These are phyloP conservation scores for Sander lucioperca DNA, from an alignment of 2,113 vertebrate genomes.

Conservation along the genomic window DNA sequence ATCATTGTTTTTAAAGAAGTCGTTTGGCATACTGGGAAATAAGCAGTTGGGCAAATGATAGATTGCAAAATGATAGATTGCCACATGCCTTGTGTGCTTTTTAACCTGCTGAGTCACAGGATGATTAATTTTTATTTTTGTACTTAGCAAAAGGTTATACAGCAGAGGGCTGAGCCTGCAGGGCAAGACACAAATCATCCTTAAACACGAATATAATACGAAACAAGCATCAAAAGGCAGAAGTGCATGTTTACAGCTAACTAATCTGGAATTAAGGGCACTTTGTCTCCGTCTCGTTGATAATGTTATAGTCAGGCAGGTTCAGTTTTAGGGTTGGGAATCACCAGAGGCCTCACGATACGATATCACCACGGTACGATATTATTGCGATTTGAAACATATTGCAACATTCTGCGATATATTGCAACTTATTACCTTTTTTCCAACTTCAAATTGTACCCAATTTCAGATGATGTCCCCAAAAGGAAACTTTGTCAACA, in stretches of 20 bases:
- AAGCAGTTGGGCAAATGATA: background rate
- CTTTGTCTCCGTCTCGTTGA: background rate
- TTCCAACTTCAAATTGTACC: no score
- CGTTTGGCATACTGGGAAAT: background rate
- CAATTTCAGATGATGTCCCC: no score
- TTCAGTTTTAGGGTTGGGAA: no score
- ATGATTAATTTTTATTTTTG: background rate
- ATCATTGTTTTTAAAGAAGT: background rate
- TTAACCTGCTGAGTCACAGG: slow-evolving; percentile 15
- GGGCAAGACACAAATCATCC: background rate
- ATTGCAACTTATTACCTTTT: no score
- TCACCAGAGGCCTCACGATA: no score
- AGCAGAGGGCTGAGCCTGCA: background rate
- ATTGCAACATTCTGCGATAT: no score
- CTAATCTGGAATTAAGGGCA: background rate
- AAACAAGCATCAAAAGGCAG: slow-evolving; percentile 2
- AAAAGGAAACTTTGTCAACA: no score
- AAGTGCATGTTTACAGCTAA: background rate
- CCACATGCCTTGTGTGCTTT: background rate
- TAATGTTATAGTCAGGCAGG: background rate
- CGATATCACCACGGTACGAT: no score
- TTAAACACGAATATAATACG: background rate
- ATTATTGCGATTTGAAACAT: no score
- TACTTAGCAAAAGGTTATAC: slow-evolving; percentile 1
- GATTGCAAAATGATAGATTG: background rate